Base-by-base conservation (phyloP, 2,888 invertebrate species). In the Polylopha cassiicola region DNA sequence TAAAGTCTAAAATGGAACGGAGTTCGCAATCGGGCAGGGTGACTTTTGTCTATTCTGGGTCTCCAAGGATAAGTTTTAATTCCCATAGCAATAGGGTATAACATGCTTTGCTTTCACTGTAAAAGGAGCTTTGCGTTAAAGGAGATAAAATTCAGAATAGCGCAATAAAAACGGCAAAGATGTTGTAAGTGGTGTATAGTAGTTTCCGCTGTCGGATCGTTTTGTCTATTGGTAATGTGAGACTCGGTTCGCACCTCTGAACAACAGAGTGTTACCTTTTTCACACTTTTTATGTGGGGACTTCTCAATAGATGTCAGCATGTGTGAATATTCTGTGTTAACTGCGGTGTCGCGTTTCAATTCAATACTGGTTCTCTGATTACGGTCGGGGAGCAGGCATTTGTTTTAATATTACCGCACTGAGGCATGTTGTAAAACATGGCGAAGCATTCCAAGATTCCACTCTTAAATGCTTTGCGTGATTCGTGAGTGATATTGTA, bases 201-300 rank as follows among this genome's bases (percentile, higher is more conserved):
- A 58, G 63, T 66, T 68, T 62, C 59, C 47, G 58, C 54, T 57
- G 65, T 65, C 55, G 61, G 65, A 63, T 69, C 65, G 71, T 73
- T 77, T 76, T 74, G 74, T 78, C 73, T 78, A 77, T 80, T 70
- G 71, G 81, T 80, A 82, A 82, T 77, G 75, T 62, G 78, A 82
- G 72, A 75, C 73, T 72, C 62, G 66, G 71, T 80, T 82, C 73
- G 73, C 81, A 75, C 82, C 79, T 80, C 73, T 57, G 65, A 79
- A 81, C 72, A 77, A 79, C 63, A 68, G 72, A 61, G 64, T 67
- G 73, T 68, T 67, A 69, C 71, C 72, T 79, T 79, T 78, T 78
- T 72, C 67, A 71, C 71, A 71, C 69, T 74, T 68, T 56, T 72
- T 74, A 72, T 73, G 63, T 65, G 68, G 73, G 70, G 63, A 58